Base-by-base conservation (phyloP, 1,140 invertebrate genomes). In the Drosophila ananassae region DNA sequence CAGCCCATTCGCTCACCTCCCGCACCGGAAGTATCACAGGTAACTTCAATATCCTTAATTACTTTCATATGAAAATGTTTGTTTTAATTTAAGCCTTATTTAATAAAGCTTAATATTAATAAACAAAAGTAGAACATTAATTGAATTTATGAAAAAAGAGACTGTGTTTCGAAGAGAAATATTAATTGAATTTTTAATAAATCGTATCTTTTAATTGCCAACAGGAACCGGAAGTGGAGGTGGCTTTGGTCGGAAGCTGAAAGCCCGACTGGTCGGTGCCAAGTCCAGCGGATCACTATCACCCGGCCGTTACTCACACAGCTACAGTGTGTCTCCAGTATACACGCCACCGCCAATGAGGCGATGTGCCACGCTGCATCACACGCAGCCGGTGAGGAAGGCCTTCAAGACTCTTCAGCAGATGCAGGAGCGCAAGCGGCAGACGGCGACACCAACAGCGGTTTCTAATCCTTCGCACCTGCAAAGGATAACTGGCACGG, bases 341-440 rank as follows among this genome's bases (percentile, higher is more conserved):
- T 91, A 89, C 24, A 91, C 90, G 12, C 90, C 90, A 12, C 90
- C 90, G 48, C 90, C 90, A 1, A 90, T 91, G 62, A 68, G 90
- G n/a, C 72, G 90, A 1, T 91, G 90, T 48, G 87, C 75, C 53
- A 91, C 90, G 0, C 46, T 90, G 34, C 85, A 91, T 44, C 85
- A 91, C 53, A 83, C 89, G 3, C 80, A 89, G 22, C 84, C 90
- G 2, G 82, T 81, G 12, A 77, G 90, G n/a, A 91, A 91, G 54
- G 69, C 74, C 9, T 90, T 91, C 41, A 87, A 90, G 50, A 90
- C 78, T 22, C 71, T 91, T 10, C 90, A 91, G 41, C 79, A 91
- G 48, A 24, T 89, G 39, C 76, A 90, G 54, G 77, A 84, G 2
- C 77, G 84, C n/a, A 90, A 90, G 46, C 68, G 73, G 0, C 80